Percentiles rank a stretch among this genome's conserved stretches.
phyloP scores from a whole-genome alignment of 2,888 invertebrate species.

The Abrostola tripartita region DNA sequence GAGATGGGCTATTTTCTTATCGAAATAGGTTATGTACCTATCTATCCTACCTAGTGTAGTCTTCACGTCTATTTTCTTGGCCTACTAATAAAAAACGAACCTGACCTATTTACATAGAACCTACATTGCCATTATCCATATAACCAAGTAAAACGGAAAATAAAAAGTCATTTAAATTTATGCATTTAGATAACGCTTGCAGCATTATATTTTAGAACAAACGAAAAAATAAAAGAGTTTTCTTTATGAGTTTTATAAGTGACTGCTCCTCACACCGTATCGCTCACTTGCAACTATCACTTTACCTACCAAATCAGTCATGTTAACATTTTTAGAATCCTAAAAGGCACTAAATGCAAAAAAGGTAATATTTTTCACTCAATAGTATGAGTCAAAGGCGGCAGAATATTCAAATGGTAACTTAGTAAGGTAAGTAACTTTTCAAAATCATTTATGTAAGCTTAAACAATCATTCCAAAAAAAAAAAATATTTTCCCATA shows the following conservation, averaged over 20 bases:
- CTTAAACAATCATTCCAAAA: neutral
- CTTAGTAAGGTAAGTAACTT: too few relatives aligned
- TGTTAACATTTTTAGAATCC: too few relatives aligned
- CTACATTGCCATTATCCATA: neutral
- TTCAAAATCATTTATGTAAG: too few relatives aligned
- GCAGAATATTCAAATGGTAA: too few relatives aligned
- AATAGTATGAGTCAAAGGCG: too few relatives aligned
- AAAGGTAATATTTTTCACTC: too few relatives aligned
- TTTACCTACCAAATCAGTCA: too few relatives aligned
- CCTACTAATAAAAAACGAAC: neutral
- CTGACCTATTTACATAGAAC: neutral
- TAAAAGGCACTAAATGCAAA: too few relatives aligned
- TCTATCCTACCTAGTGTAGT: too few relatives aligned
- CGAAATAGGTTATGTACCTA: too few relatives aligned
- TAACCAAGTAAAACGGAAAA: neutral
- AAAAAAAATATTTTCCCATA: neutral
- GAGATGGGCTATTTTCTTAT: too few relatives aligned
- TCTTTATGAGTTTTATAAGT: slow-evolving; percentile 22
- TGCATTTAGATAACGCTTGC: slow-evolving; percentile 28
- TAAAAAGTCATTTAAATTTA: slow-evolving; percentile 25
- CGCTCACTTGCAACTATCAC: neutral
- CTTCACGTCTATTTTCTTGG: too few relatives aligned
- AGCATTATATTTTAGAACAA: slow-evolving; percentile 29
- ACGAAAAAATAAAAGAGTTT: slow-evolving; percentile 30
- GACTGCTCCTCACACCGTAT: slow-evolving; percentile 35